Percentiles rank a stretch among this genome's conserved stretches.
Evolutionary conservation across 2,113 vertebrate genomes (phyloP).

Genomic region (Tupaia chinensis): DNA sequence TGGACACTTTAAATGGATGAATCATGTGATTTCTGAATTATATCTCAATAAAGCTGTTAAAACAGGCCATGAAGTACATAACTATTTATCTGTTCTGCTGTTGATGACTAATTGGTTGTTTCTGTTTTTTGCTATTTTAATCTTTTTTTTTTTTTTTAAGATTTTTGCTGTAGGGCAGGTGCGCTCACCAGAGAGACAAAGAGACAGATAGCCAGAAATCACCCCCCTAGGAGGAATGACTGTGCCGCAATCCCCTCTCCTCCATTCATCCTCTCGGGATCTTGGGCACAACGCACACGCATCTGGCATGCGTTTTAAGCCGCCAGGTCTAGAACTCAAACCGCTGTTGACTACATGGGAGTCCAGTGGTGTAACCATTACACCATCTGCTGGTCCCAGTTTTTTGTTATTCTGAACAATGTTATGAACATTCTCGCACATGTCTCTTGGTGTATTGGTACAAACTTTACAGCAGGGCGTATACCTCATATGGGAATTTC

Average conservation of each 20-base stretch:
- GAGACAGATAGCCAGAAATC: no score
- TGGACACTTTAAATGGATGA: background rate
- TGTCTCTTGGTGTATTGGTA: background rate
- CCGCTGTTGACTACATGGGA: no score
- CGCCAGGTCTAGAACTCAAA: no score
- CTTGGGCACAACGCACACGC: no score
- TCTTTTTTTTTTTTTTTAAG: no score
- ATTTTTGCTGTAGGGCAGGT: no score
- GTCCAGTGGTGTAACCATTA: no score
- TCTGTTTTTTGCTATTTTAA: conserved; percentile 1
- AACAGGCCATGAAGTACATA: background rate
- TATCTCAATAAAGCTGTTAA: conserved; percentile 2
- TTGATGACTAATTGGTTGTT: background rate
- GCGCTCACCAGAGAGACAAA: no score
- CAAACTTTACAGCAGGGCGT: background rate
- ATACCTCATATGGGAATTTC: background rate
- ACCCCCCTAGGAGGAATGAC: no score
- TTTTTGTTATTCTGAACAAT: background rate
- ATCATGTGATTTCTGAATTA: background rate
- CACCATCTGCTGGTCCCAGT: background rate
- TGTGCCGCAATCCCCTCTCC: no score
- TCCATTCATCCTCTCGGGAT: no score
- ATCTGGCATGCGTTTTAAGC: no score
- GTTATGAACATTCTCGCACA: background rate
- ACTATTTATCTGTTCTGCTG: background rate